These are phyloP conservation scores for Coboldia fuscipes DNA, from an alignment of 1,140 invertebrate genomes.

Conservation along the genomic window DNA sequence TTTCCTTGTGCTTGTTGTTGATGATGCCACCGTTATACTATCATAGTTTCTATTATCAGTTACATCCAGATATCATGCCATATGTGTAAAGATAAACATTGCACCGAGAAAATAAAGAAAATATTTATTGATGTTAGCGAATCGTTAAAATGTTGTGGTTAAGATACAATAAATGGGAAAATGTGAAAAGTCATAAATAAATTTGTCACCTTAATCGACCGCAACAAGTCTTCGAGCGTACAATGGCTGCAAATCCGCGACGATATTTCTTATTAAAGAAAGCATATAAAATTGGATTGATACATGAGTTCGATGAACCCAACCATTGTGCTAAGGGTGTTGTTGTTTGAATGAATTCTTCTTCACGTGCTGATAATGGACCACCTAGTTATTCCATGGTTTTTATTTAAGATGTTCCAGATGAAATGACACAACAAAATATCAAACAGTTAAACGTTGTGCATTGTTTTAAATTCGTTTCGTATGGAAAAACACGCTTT, in stretches of 20 bases:
- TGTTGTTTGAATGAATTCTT: constrained; percentile 55
- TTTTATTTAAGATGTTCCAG: too few species aligned
- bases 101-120: too few species aligned
- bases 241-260: constrained; percentile 74
- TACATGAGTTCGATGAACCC: constrained; percentile 86
- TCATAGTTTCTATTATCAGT: constrained; percentile 32
- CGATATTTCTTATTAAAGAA: constrained; percentile 95
- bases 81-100: too few species aligned
- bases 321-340: constrained; percentile 91
- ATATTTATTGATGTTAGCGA: too few species aligned
- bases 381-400: too few species aligned
- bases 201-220: constrained; percentile 55
- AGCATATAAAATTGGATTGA: constrained; percentile 94
- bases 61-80: too few species aligned
- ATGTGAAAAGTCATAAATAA: neutral
- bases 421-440: neutral
- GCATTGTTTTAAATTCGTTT: too few species aligned
- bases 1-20: constrained; percentile 56
- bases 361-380: constrained; percentile 27
- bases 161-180: neutral
- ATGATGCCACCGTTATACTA: constrained; percentile 61
- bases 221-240: constrained; percentile 65
- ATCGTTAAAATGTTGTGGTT: too few species aligned
- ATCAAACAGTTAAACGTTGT: neutral
- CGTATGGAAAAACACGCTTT: too few species aligned